Conservation (phyloP, 2,797 vertebrate genomes). For the Danio jaintianensis region DNA sequence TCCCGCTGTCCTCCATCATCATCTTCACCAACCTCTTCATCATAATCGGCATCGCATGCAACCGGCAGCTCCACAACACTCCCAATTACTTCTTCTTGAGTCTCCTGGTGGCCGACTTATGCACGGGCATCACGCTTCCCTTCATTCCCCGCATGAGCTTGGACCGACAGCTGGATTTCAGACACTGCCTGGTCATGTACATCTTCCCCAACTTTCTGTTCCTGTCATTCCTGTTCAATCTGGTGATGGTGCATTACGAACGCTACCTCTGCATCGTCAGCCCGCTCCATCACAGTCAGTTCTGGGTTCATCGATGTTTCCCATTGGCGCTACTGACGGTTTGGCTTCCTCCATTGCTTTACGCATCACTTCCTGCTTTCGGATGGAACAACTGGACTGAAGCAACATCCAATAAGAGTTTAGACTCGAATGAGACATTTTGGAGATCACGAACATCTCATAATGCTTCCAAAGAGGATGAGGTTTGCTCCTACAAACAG, state of each 20-base stretch:
- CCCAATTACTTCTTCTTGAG: conserved; percentile 92
- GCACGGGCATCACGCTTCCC: conserved; percentile 84
- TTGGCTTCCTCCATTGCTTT: conserved; percentile 84
- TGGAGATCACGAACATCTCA: not conserved
- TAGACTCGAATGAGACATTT: not conserved
- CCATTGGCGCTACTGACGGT: conserved; percentile 76
- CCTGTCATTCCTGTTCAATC: conserved; percentile 87
- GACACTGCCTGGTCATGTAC: conserved; percentile 80
- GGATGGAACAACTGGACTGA: conserved; percentile 85
- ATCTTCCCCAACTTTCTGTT: conserved; percentile 90
- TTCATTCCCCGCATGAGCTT: conserved; percentile 80
- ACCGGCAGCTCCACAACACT: conserved; percentile 85
- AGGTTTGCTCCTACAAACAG: conserved; percentile 53
- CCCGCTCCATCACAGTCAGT: conserved; percentile 79
- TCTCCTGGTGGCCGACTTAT: conserved; percentile 84
- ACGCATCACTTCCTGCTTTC: conserved; percentile 83
- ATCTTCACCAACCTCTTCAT: conserved; percentile 87
- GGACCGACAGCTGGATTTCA: conserved; percentile 74
- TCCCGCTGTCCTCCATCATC: conserved; percentile 83
- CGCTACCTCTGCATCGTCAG: conserved; percentile 83
- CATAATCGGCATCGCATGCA: conserved; percentile 83
- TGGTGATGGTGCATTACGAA: conserved; percentile 89
- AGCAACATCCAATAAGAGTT: not conserved
- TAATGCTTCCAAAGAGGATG: not conserved
- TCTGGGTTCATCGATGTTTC: conserved; percentile 83